Conservation (phyloP, 2,113 vertebrate genomes). For the Zosterops borbonicus region DNA sequence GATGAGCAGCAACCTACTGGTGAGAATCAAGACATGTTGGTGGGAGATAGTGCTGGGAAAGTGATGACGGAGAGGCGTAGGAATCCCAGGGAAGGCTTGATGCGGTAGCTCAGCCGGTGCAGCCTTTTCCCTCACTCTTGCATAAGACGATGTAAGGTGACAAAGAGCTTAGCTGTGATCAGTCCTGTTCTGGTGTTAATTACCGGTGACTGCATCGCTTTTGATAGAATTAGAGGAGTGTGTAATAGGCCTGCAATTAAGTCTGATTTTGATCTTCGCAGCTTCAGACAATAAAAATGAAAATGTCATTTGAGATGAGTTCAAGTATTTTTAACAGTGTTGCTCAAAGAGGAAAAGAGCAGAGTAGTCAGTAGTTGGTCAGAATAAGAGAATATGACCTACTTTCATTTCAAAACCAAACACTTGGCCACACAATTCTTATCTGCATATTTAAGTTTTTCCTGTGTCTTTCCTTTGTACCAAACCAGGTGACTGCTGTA, state of each 20-base stretch:
- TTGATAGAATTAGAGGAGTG: not conserved
- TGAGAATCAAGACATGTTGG: not conserved
- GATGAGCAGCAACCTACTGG: not conserved
- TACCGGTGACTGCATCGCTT: not conserved
- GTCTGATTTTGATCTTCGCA: slow-evolving; percentile 41
- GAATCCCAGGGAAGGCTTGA: slow-evolving; percentile 35
- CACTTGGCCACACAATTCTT: not conserved
- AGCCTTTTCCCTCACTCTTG: not conserved
- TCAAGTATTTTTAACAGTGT: not conserved
- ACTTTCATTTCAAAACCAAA: not conserved
- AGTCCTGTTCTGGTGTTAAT: not conserved
- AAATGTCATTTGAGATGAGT: not conserved
- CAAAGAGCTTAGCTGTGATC: not conserved
- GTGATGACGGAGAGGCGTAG: not conserved
- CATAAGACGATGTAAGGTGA: not conserved
- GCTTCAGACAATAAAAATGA: slow-evolving; percentile 13
- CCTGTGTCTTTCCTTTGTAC: not conserved
- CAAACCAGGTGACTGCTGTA: not conserved
- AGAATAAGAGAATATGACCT: not conserved
- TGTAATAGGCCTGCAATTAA: slow-evolving; percentile 9
- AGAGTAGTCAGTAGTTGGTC: not conserved
- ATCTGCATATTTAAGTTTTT: not conserved
- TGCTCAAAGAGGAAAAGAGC: not conserved
- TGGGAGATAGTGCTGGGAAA: not conserved
- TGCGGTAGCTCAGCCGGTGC: accelerated